These are phyloP conservation scores for Cyanoramphus novaezelandiae DNA, from an alignment of 2,113 vertebrate genomes.

Conservation along the genomic window DNA sequence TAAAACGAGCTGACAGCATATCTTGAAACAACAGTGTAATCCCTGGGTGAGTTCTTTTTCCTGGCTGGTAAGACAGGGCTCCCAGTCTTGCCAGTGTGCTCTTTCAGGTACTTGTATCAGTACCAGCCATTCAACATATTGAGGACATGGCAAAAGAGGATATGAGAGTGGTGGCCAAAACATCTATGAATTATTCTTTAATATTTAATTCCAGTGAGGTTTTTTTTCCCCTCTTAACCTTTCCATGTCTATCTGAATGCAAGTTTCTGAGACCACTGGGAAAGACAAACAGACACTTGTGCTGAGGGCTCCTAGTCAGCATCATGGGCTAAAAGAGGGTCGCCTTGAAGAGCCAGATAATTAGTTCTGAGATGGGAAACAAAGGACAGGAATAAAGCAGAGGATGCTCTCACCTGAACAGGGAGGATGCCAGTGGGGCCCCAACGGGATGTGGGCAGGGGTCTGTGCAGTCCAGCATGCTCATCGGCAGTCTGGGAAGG, in stretches of 20 bases:
- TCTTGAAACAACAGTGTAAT: background rate
- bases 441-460: rapidly evolving
- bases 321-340: background rate
- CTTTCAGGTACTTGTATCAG: background rate
- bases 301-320: background rate
- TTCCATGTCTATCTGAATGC: background rate
- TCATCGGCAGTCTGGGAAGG: background rate
- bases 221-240: rapidly evolving
- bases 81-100: background rate
- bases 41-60: background rate
- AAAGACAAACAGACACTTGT: background rate
- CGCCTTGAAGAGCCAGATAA: background rate
- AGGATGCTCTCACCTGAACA: background rate
- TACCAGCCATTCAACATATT: background rate
- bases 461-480: rapidly evolving
- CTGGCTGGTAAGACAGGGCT: background rate
- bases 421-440: background rate
- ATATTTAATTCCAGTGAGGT: background rate
- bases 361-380: background rate
- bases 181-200: background rate
- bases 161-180: background rate
- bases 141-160: background rate
- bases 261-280: background rate
- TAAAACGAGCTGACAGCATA: background rate
- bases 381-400: background rate